Conservation (phyloP, 2,113 vertebrate genomes). For the Dissostichus mawsoni region DNA sequence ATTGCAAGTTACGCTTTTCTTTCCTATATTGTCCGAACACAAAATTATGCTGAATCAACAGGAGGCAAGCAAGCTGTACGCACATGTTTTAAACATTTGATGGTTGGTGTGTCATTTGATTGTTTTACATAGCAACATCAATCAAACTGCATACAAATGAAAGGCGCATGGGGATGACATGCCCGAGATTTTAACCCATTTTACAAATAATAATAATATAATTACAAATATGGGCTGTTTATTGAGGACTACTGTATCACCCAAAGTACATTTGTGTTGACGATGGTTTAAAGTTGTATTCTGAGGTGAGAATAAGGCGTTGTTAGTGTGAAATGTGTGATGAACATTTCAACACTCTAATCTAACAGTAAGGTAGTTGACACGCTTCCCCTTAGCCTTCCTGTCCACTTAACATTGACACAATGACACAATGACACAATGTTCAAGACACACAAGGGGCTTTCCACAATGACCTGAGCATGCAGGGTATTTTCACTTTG, state of each 20-base stretch:
- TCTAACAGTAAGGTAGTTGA: neutral
- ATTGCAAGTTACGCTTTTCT: too few species aligned
- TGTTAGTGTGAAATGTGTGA: neutral
- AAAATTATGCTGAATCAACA: too few species aligned
- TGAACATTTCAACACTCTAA: neutral
- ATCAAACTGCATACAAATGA: neutral
- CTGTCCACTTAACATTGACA: neutral
- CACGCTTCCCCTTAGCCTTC: conserved; percentile 14
- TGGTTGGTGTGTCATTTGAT: too few species aligned
- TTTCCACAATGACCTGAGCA: neutral
- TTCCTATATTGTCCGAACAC: too few species aligned
- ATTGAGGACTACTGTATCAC: neutral
- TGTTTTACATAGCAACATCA: too few species aligned
- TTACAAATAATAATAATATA: too few species aligned
- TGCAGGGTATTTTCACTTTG: neutral
- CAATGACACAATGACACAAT: too few species aligned
- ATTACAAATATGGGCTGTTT: neutral
- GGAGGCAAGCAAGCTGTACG: too few species aligned
- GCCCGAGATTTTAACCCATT: too few species aligned
- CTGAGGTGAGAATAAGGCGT: too few species aligned
- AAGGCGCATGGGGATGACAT: neutral
- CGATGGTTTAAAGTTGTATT: neutral
- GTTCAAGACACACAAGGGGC: neutral
- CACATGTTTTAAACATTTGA: too few species aligned
- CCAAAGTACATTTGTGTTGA: neutral